Evolutionary conservation across 2,888 invertebrate genomes (phyloP), one percentile per base, ranked within the genome.

Genomic region (Seladonia tumulorum): DNA sequence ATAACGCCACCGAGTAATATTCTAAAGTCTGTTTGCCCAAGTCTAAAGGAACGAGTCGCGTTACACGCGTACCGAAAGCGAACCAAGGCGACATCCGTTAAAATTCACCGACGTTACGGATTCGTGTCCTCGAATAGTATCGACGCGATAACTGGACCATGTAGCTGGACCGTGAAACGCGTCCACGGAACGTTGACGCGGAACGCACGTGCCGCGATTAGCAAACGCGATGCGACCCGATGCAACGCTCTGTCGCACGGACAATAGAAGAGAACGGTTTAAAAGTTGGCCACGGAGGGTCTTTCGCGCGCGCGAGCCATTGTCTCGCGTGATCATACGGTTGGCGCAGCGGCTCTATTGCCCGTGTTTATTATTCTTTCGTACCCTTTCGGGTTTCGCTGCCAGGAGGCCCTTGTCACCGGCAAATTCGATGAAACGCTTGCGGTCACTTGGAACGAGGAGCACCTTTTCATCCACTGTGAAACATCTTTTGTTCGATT

Each of bases 391-490:
- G 76, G 80, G 72, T 39, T 68, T 14, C 70, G 57, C 60, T 70
- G 82, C 60, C 82, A 85, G 88, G 35, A 79, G 88, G 83, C 84
- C 83, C 88, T 60, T 79, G 82, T 73, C 14, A 5, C 68, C 39
- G 60, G 81, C 29, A 81, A 29, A 87, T 87, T 85, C 86, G 82
- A 84, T 82, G 89, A 86, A 90, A 83, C 87, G 86, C 87, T 90
- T 85, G 85, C 87, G 66, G 66, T 47, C 73, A 82, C 89, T 86
- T 80, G 68, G 53, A 49, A 22, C 16, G 10, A 42, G n/a, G 66
- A 81, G 75, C 73, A 83, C 77, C 82, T 83, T 83, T 81, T 68
- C 80, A 49, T n/a, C 66, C 68, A 63, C 45, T 66, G 29, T 18
- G 4, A 39, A 63, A 70, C 39, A 49, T 72, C 81, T 72, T 85